Percentiles rank a stretch among this genome's conserved stretches.
Evolutionary conservation across 92 coral and sea anemone species (phyloP).

Genomic region (Parazoanthus atlanticus): DNA sequence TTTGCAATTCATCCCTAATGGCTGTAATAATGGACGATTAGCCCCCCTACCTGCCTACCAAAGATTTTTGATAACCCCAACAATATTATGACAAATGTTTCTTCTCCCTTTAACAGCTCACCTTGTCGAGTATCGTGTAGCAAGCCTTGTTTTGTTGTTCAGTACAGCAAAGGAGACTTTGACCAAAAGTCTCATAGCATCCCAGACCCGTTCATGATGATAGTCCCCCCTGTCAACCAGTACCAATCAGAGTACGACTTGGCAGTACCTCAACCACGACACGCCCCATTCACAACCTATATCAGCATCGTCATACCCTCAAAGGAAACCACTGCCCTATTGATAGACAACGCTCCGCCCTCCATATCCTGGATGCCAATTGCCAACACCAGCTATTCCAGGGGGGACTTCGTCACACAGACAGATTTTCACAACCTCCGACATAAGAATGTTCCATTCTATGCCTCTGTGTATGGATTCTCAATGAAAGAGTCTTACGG

Average conservation of each 20-base stretch:
- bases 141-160: constrained; percentile 50
- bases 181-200: neutral
- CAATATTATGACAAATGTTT: neutral
- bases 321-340: neutral
- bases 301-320: constrained; percentile 46
- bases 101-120: neutral
- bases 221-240: constrained; percentile 62
- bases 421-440: constrained; percentile 23
- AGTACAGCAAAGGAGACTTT: constrained; percentile 22
- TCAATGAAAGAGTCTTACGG: constrained; percentile 24
- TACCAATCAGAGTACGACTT: constrained; percentile 52
- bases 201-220: constrained; percentile 61
- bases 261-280: constrained; percentile 52
- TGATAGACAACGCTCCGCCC: constrained; percentile 13
- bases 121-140: constrained; percentile 12
- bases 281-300: constrained; percentile 49
- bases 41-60: too few species aligned
- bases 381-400: constrained; percentile 26
- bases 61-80: neutral
- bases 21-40: too few species aligned
- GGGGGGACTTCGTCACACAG: constrained; percentile 7
- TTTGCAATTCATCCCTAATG: too few species aligned
- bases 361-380: constrained; percentile 18
- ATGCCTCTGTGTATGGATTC: constrained; percentile 18
- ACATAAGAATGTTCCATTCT: constrained; percentile 3